phyloP scores from a whole-genome alignment of 2,888 invertebrate species.

The Brachylomia viminalis region DNA sequence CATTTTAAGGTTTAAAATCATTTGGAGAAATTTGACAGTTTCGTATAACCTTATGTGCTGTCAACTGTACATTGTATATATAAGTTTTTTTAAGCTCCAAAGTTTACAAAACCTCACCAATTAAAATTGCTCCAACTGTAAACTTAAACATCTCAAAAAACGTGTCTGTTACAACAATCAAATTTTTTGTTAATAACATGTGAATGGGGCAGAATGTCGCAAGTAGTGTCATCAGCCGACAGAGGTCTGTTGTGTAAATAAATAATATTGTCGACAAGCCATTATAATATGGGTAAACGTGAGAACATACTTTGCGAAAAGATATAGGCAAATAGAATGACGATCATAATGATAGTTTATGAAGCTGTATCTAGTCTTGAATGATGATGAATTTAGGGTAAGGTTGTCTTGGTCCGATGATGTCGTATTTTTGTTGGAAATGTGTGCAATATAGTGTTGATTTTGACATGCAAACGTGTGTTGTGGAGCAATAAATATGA shows the following conservation, averaged over 20 bases:
- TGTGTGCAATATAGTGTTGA: no score
- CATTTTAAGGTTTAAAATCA: no score
- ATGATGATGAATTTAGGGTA: not conserved
- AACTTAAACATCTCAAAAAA: not conserved
- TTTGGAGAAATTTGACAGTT: no score
- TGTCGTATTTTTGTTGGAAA: no score
- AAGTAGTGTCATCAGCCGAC: slow-evolving; percentile 59
- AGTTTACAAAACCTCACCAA: slow-evolving; percentile 18
- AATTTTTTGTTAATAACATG: slow-evolving; percentile 35
- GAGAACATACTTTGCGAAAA: slow-evolving; percentile 60
- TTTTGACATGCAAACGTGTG: not conserved
- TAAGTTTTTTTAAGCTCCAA: not conserved
- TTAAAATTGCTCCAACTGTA: slow-evolving; percentile 25
- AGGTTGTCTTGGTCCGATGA: no score
- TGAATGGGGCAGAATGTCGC: slow-evolving; percentile 45
- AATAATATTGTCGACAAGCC: slow-evolving; percentile 32
- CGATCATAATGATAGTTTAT: slow-evolving; percentile 1
- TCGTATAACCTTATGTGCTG: no score
- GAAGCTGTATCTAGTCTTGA: not conserved
- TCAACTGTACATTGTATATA: not conserved
- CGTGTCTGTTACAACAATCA: slow-evolving; percentile 31
- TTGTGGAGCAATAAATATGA: not conserved
- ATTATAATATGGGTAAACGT: slow-evolving; percentile 53
- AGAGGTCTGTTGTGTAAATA: slow-evolving; percentile 59
- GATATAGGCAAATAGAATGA: slow-evolving; percentile 21